Conservation (phyloP, 2,113 vertebrate species). For the Centropristis striata region DNA sequence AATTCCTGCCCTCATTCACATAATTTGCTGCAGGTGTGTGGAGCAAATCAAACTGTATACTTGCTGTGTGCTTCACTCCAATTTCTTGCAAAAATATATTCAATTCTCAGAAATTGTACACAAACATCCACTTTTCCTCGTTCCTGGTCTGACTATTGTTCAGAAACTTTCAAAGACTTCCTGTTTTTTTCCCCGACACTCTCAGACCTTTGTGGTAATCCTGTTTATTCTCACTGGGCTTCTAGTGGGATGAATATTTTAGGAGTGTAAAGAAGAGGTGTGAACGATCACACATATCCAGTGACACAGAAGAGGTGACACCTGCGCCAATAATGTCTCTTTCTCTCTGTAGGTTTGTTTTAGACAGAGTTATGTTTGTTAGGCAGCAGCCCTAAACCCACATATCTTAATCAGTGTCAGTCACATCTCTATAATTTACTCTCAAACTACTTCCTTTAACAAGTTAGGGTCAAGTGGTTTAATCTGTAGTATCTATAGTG, state of each 20-base stretch:
- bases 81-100: background rate
- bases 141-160: slow-evolving; percentile 14
- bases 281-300: slow-evolving; percentile 50
- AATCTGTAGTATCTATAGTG: too few species aligned
- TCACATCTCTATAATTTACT: background rate
- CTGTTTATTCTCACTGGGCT: slow-evolving; percentile 8
- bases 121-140: slow-evolving; percentile 2
- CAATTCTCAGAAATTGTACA: background rate
- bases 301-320: slow-evolving; percentile 43
- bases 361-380: background rate
- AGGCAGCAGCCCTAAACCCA: background rate
- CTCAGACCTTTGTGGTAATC: background rate
- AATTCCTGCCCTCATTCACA: background rate
- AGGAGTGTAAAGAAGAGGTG: slow-evolving; percentile 56
- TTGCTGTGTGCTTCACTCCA: too few species aligned
- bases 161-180: slow-evolving; percentile 1
- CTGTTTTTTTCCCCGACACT: background rate
- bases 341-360: background rate
- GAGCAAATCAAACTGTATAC: background rate
- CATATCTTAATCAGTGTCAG: background rate
- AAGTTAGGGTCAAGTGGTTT: background rate
- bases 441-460: background rate
- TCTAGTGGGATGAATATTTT: slow-evolving; percentile 69
- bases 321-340: background rate
- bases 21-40: background rate